These are phyloP conservation scores for Bombus picipes DNA, from an alignment of 1,140 invertebrate species.

Conservation along the genomic window DNA sequence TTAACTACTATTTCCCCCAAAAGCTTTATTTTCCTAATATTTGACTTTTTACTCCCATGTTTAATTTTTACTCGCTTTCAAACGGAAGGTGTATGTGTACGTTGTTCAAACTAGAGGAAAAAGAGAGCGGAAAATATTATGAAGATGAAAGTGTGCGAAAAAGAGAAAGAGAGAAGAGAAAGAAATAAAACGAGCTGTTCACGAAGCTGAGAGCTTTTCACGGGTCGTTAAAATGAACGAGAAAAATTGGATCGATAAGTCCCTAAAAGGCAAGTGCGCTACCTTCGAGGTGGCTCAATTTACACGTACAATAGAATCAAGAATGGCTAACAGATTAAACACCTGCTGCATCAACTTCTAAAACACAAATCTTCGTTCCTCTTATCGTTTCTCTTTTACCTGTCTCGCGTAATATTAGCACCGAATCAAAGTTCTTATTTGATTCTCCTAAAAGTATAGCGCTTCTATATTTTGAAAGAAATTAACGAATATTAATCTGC, in stretches of 20 bases:
- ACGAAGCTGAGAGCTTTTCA: neutral
- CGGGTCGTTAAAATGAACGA: neutral
- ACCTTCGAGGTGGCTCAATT: neutral
- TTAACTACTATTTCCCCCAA: too few species aligned
- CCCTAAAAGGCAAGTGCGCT: neutral
- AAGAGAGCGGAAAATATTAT: neutral
- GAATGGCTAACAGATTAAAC: neutral
- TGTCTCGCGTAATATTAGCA: too few species aligned
- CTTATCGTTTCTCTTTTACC: too few species aligned
- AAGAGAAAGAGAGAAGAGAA: neutral
- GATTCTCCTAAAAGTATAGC: too few species aligned
- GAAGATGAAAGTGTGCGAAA: neutral
- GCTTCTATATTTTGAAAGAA: too few species aligned
- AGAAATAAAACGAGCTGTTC: neutral
- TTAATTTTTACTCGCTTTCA: neutral
- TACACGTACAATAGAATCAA: neutral
- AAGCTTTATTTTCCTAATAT: neutral
- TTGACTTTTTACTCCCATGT: too few species aligned
- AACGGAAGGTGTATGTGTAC: too few species aligned
- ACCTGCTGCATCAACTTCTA: neutral
- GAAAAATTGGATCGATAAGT: neutral
- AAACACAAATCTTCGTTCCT: neutral
- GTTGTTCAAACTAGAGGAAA: neutral
- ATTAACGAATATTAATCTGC: too few species aligned
- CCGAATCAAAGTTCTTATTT: too few species aligned